Evolutionary conservation across 1,140 invertebrate species (phyloP), one percentile per base, ranked within the genome.

Genomic region (Protaetia brevitarsis): DNA sequence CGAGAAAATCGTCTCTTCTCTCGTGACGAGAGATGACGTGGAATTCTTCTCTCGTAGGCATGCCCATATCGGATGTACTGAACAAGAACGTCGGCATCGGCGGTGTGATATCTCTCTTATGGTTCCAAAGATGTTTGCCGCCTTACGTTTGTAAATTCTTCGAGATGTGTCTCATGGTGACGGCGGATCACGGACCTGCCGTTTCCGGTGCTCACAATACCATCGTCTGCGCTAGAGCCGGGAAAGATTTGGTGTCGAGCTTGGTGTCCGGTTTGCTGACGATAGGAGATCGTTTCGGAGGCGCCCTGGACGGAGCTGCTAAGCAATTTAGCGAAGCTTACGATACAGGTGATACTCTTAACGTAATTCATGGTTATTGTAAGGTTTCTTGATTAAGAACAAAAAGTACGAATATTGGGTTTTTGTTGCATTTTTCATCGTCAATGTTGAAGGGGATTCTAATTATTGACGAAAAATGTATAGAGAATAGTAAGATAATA

Each of bases 151-250:
- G 93, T 78, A 97, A 97, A 81, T 99, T 99, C 84, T 90, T 99
- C 70, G 98, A 99, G 83, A 98, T 99, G 93, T 97, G 96, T 75
- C 82, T 99, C 27, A 98, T 99, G 89, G 92, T 99, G 28, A 99
- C 98, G 0, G 98, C 98, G 57, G 98, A 99, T 83, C 98, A 99
- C 79, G 98, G 97, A 23, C 97, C 98, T 0, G 98, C 97, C 8
- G 98, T 99, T 0, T 97, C 95, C 6, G 98, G 97, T 13, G 97
- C 97, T 0, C 97, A 99, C 78, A 99, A 99, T 79, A 99, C 97
- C 11, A 99, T 99, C 79, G 98, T 99, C 5, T 98, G 96, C 76
- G 97, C 98, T 1, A 82, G 98, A 68, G 98, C 98, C 51, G 98
- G 98, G 16, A 99, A 99, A 83, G 97, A 99, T 86, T 85, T 99